Conservation (phyloP, 2,113 vertebrate species). For the Origma solitaria region DNA sequence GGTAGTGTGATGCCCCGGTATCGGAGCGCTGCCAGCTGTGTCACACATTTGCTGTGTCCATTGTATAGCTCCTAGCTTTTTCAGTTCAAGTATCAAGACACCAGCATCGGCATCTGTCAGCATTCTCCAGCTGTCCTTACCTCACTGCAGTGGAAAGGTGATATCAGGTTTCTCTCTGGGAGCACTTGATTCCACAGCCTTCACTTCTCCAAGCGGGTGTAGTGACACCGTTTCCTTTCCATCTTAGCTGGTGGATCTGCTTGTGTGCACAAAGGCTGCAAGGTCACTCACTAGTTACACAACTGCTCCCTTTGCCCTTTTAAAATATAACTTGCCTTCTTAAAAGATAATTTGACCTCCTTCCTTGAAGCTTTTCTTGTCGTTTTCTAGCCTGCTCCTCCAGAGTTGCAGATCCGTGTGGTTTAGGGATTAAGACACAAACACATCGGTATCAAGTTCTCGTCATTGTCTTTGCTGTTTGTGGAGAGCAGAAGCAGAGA, state of each 20-base stretch:
- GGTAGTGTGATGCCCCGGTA: neutral
- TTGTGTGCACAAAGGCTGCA: neutral
- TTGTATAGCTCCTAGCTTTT: neutral
- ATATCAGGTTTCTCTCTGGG: neutral
- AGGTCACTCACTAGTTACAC: neutral
- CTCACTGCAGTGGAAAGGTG: neutral
- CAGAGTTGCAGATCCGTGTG: neutral
- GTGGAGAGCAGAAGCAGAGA: neutral
- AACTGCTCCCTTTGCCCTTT: neutral
- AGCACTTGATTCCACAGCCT: neutral
- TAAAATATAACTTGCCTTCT: neutral
- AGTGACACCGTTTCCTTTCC: neutral
- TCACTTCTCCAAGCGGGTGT: neutral
- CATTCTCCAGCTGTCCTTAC: neutral
- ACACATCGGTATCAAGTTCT: neutral
- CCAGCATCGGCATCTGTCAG: too few species aligned
- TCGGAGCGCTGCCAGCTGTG: neutral
- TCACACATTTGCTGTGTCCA: rapidly evolving
- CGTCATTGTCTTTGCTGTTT: neutral
- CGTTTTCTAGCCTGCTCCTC: neutral
- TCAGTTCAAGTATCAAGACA: neutral
- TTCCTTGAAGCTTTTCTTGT: neutral
- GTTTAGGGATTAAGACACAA: neutral
- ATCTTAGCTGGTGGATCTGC: neutral
- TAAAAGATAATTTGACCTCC: neutral